These are phyloP conservation scores for Mirza zaza DNA, from an alignment of 2,113 vertebrate species.

Conservation along the genomic window DNA sequence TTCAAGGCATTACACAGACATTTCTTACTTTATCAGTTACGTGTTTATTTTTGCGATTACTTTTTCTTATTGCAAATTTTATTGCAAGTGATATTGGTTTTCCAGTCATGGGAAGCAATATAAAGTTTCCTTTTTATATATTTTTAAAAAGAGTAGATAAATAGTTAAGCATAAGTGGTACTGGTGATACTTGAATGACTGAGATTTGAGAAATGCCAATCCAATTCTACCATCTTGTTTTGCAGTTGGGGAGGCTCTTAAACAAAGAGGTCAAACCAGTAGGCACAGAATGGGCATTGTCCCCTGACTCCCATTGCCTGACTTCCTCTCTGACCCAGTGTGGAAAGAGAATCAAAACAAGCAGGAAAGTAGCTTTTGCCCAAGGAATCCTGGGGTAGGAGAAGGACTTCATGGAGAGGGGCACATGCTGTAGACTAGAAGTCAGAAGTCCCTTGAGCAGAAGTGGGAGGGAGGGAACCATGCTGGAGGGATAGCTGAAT, in stretches of 20 bases:
- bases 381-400: neutral
- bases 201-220: neutral
- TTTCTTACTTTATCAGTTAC: neutral
- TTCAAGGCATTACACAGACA: neutral
- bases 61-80: neutral
- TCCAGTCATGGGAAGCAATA: neutral
- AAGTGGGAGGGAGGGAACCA: neutral
- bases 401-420: neutral
- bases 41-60: conserved; percentile 17
- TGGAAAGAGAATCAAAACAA: neutral
- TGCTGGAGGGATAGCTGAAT: neutral
- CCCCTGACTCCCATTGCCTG: neutral
- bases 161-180: neutral
- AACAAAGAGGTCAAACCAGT: neutral
- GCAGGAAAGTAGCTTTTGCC: neutral
- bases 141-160: neutral
- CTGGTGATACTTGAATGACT: neutral
- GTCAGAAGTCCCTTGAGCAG: neutral
- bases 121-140: neutral
- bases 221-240: neutral
- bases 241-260: neutral
- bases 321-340: neutral
- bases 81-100: neutral
- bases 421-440: too few relatives aligned
- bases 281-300: neutral